Base-by-base conservation (phyloP, 2,113 vertebrate genomes). In the Gavia stellata region DNA sequence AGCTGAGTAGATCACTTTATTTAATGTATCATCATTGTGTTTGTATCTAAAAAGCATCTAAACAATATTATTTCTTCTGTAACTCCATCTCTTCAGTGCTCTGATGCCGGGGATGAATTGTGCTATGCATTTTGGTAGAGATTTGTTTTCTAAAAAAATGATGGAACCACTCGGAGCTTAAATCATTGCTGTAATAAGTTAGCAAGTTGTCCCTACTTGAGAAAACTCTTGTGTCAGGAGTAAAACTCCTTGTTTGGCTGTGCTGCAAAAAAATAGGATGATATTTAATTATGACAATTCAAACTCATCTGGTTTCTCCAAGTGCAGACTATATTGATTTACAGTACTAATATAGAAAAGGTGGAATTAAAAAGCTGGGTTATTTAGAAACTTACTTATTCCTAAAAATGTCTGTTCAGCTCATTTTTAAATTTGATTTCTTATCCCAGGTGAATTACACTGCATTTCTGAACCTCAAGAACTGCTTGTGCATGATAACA, bases 351-450 rank as follows among this genome's bases (percentile, higher is more conserved):
- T 49, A 68, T 1, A 79, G 62, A 87, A 92, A 91, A 70, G 10
- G 33, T 7, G 3, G 66, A 79, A 96, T 85, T 88, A 47, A 95
- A 97, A 91, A 90, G 17, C 25, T 78, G 29, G 62, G 70, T 94
- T 96, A 59, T 91, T 94, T 77, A 85, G 70, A 80, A 95, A 87
- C 62, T 70, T 86, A 73, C 38, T 73, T 94, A 78, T 78, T 91
- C 74, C 74, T 90, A 67, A 91, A 91, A 96, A 66, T 44, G 92
- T n/a, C 62, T 78, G 42, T 77, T 94, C 92, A 94, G 94, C 91
- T 96, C 62, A 38, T 95, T 96, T 95, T 95, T 36, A 80, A 86
- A 90, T 80, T 73, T 87, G 67, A 88, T 97, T 91, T 90, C 67
- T 85, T 83, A 66, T 58, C 94, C 87, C 45, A 2, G n/a, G 50